Evolutionary conservation across 1,140 invertebrate species (phyloP).

Genomic region (Dermatophagoides farinae): DNA sequence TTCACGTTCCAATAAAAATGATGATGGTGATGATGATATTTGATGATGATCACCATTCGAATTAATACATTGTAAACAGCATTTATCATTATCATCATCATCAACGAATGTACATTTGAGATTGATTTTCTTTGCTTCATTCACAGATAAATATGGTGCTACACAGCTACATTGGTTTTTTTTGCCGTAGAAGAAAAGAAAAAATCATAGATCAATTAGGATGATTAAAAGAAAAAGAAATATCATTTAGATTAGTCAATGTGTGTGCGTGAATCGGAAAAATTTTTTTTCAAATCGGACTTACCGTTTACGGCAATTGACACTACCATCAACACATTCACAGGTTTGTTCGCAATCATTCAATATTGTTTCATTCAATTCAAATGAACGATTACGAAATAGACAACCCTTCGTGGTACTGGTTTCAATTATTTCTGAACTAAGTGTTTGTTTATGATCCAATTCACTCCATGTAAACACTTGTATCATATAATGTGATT

Average conservation of each 20-base stretch:
- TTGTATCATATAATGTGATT: slow-evolving; percentile 22
- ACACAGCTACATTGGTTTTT: no score
- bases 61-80: not conserved
- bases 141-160: not conserved
- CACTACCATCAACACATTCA: slow-evolving; percentile 20
- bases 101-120: not conserved
- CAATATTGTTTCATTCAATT: slow-evolving; percentile 24
- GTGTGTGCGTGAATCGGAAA: no score
- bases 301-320: slow-evolving; percentile 15
- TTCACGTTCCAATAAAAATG: not conserved
- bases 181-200: no score
- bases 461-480: slow-evolving; percentile 23
- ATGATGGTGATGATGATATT: not conserved
- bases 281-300: slow-evolving; percentile 13
- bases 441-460: not conserved
- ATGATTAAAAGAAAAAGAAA: no score
- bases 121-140: not conserved
- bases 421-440: slow-evolving; percentile 22
- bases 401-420: slow-evolving; percentile 24
- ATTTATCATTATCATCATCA: not conserved
- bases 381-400: slow-evolving; percentile 24
- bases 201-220: no score
- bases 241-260: no score
- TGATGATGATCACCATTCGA: not conserved
- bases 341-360: slow-evolving; percentile 27